Conservation (phyloP, 2,888 invertebrate genomes). For the Catocala fraxini region DNA sequence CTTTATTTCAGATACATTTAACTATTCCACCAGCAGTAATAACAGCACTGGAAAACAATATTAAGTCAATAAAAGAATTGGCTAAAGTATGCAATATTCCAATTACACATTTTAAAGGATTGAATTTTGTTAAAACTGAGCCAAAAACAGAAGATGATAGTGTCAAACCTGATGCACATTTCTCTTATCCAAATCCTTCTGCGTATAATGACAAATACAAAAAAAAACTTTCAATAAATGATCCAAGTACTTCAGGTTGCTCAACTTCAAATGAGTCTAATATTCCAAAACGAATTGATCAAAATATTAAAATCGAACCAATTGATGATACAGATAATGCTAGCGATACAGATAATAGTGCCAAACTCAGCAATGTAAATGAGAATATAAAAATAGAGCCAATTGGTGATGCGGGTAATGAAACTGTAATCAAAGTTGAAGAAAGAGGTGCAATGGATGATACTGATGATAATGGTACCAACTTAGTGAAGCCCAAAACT, state of each 20-base stretch:
- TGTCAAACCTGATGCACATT: slow-evolving; percentile 5
- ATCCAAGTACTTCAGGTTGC: slow-evolving; percentile 14
- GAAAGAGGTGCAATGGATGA: too few species aligned
- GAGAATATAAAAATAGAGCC: slow-evolving; percentile 6
- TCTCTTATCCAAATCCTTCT: slow-evolving; percentile 1
- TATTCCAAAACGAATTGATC: background rate
- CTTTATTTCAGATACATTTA: slow-evolving; percentile 62
- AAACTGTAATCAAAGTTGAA: too few species aligned
- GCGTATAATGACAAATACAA: background rate
- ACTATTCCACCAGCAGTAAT: slow-evolving; percentile 65
- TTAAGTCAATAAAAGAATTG: slow-evolving; percentile 61
- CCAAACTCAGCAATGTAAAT: background rate
- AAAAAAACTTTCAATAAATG: background rate
- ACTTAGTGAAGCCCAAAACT: background rate
- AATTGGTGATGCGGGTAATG: background rate
- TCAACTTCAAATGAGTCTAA: background rate
- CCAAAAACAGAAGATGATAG: slow-evolving; percentile 18
- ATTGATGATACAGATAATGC: too few species aligned
- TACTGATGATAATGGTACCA: too few species aligned
- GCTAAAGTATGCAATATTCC: slow-evolving; percentile 61
- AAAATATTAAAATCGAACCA: background rate
- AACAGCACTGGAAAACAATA: slow-evolving; percentile 57
- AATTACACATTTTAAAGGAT: slow-evolving; percentile 49
- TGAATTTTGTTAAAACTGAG: slow-evolving; percentile 35
- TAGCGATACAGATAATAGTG: too few species aligned